Percentiles rank a stretch among this genome's conserved stretches.
Evolutionary conservation across 2,888 invertebrate species (phyloP).

Genomic region (Pomacea canaliculata): DNA sequence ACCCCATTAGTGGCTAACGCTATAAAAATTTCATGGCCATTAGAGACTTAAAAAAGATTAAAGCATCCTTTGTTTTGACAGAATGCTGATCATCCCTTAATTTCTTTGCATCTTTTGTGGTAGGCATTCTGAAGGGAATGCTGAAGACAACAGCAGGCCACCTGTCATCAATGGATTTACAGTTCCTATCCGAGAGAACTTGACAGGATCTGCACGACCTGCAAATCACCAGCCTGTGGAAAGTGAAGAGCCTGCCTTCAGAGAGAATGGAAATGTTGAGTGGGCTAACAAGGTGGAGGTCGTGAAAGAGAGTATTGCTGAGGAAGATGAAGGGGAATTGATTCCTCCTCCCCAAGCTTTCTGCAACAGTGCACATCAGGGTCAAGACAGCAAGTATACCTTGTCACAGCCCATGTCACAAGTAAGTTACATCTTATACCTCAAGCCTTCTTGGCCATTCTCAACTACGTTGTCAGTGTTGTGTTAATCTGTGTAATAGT

Average conservation of each 20-base stretch:
- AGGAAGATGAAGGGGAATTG: conserved; percentile 37
- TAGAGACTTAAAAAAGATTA: too few relatives aligned
- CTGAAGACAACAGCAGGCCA: conserved; percentile 37
- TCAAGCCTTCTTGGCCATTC: neutral
- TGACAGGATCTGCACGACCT: conserved; percentile 43
- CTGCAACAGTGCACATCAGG: conserved; percentile 42
- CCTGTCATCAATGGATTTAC: conserved; percentile 55
- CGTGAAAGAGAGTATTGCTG: conserved; percentile 12
- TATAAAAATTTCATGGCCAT: too few relatives aligned
- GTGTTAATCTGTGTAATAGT: too few relatives aligned
- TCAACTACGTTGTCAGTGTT: neutral
- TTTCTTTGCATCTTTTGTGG: too few relatives aligned
- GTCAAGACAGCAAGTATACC: conserved; percentile 4
- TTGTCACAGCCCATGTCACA: conserved; percentile 59
- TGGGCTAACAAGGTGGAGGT: conserved; percentile 12
- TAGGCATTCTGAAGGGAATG: conserved; percentile 53
- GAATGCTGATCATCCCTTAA: too few relatives aligned
- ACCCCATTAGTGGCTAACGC: too few relatives aligned
- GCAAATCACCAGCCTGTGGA: conserved; percentile 41
- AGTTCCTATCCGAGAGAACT: conserved; percentile 48
- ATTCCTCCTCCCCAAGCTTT: conserved; percentile 62
- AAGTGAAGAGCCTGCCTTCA: conserved; percentile 41
- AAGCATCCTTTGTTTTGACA: too few relatives aligned
- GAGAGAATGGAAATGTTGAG: neutral
- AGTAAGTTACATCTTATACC: conserved; percentile 34